A percentile compares a stretch with the other conserved stretches of the same genome.
Evolutionary conservation across 2,113 vertebrate genomes (phyloP).

Genomic region (Nipponia nippon): DNA sequence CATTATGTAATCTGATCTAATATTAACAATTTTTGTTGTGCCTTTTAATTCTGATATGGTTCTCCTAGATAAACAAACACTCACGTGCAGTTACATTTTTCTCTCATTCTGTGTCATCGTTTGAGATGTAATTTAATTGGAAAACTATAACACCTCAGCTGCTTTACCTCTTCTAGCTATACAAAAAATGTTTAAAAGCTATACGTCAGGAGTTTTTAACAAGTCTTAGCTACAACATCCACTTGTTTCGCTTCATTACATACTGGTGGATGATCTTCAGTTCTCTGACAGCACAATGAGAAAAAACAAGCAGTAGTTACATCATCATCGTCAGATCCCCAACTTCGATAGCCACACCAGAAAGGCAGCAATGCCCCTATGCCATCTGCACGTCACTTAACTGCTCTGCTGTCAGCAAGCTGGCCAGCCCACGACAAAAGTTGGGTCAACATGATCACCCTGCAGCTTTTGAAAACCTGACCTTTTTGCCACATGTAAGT

Average conservation of each 20-base stretch:
- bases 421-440: not conserved
- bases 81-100: not conserved
- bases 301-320: not conserved
- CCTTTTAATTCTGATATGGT: conserved; percentile 54
- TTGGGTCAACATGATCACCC: conserved; percentile 8
- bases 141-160: not conserved
- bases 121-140: not conserved
- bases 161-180: not conserved
- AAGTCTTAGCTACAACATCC: not conserved
- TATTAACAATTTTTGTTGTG: not conserved
- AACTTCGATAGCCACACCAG: not conserved
- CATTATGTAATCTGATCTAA: conserved; percentile 27
- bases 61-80: not conserved
- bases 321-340: not conserved
- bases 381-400: conserved; percentile 17
- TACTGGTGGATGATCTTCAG: not conserved
- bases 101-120: not conserved
- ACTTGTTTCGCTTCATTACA: not conserved
- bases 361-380: not conserved
- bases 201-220: not conserved
- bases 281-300: not conserved
- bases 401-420: not conserved
- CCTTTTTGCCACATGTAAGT: conserved; percentile 49
- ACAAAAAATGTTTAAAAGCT: not conserved
- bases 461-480: conserved; percentile 48